A percentile compares a stretch with the other conserved stretches of the same genome.
phyloP scores from a whole-genome alignment of 2,113 vertebrate species.

The Lagopus muta region DNA sequence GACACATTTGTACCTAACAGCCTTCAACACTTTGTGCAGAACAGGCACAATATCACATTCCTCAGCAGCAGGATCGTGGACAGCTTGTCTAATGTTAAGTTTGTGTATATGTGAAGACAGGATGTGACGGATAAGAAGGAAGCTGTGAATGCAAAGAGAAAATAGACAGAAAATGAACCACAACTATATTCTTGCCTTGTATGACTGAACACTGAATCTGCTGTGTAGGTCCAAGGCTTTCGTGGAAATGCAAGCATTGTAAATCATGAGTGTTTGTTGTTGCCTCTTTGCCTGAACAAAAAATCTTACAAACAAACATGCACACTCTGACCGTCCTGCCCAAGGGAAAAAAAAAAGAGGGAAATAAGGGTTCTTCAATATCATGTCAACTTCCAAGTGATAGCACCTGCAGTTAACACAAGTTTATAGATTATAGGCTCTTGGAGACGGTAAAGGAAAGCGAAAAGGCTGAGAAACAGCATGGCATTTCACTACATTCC shows the following conservation, averaged over 20 bases:
- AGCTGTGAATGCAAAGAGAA: slow-evolving; percentile 17
- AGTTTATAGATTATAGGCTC: background rate
- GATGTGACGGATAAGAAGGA: background rate
- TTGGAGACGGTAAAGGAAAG: background rate
- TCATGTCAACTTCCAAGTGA: background rate
- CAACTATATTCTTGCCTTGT: background rate
- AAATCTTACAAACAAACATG: background rate
- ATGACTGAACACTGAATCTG: background rate
- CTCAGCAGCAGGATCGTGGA: background rate
- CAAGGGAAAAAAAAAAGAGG: background rate
- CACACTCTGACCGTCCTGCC: background rate
- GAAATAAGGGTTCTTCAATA: background rate
- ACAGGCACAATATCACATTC: background rate
- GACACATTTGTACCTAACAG: background rate
- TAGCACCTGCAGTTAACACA: background rate
- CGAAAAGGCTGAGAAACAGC: background rate
- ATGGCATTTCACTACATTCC: background rate
- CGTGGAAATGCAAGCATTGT: background rate
- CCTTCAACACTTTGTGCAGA: background rate
- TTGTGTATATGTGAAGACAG: background rate
- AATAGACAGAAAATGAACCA: slow-evolving; percentile 1
- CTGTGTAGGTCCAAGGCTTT: background rate
- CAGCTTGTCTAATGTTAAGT: slow-evolving; percentile 3
- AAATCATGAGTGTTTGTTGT: background rate
- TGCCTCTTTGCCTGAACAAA: background rate